Evolutionary conservation across 2,113 vertebrate species (phyloP).

Genomic region (Notothenia rossii): DNA sequence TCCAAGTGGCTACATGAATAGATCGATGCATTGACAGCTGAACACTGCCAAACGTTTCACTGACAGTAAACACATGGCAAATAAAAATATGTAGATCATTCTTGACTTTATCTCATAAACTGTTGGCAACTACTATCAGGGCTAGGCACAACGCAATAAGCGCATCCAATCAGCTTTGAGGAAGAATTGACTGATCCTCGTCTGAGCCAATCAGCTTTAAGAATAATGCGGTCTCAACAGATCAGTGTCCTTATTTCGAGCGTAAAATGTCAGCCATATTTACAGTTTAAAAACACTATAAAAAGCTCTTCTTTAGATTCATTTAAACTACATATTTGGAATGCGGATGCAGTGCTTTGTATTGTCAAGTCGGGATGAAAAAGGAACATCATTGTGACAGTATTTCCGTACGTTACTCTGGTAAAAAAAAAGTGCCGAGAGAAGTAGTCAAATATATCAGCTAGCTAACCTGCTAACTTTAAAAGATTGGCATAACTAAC

Average conservation of each 20-base stretch:
- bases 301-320: constrained; percentile 37
- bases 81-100: constrained; percentile 35
- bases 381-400: not conserved
- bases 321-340: not conserved
- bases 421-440: constrained; percentile 11
- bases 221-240: constrained; percentile 43
- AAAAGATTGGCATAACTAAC: constrained; percentile 41
- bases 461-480: constrained; percentile 70
- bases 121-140: constrained; percentile 40
- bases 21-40: not conserved
- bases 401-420: not conserved
- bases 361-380: not conserved
- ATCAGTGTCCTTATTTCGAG: constrained; percentile 74
- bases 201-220: constrained; percentile 62
- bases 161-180: constrained; percentile 71
- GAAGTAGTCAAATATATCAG: constrained; percentile 20
- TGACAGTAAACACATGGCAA: not conserved
- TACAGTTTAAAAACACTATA: constrained; percentile 74
- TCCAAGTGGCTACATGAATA: not conserved
- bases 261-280: constrained; percentile 88
- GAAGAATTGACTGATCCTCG: constrained; percentile 44
- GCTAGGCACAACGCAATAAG: constrained; percentile 31
- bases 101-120: constrained; percentile 60
- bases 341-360: not conserved
- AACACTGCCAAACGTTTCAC: not conserved